Percentiles rank a stretch among this genome's conserved stretches.
These are phyloP conservation scores for Brassicogethes aeneus DNA, from an alignment of 2,888 invertebrate genomes.

Conservation along the genomic window DNA sequence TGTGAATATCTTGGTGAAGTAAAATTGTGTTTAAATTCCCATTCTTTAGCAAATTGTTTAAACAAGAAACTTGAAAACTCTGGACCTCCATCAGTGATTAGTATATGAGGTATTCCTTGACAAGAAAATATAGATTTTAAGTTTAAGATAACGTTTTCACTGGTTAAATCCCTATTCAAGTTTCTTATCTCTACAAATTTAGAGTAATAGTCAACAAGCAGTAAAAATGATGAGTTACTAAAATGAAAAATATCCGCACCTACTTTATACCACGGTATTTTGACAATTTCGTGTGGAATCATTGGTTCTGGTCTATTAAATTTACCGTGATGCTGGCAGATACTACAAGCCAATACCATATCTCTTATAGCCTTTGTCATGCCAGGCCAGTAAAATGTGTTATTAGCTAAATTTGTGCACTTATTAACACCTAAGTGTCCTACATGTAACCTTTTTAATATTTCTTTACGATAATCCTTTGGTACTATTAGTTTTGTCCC, in stretches of 20 bases:
- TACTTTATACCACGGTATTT: conserved; percentile 7
- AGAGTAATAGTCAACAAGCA: conserved; percentile 7
- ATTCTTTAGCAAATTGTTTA: conserved; percentile 7
- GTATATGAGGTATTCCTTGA: conserved; percentile 7
- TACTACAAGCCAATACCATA: conserved; percentile 5
- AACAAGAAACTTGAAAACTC: conserved; percentile 4
- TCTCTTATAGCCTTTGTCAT: conserved; percentile 9
- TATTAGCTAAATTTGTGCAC: neutral
- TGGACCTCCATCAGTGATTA: conserved; percentile 8
- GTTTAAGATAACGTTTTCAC: conserved; percentile 2
- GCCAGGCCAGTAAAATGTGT: conserved; percentile 6
- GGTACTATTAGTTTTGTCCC: too few species aligned
- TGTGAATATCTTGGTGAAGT: conserved; percentile 5
- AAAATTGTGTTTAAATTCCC: conserved; percentile 7
- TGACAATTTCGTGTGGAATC: conserved; percentile 7
- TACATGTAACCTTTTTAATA: conserved; percentile 3
- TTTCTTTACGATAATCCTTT: conserved; percentile 1
- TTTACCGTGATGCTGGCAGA: conserved; percentile 5
- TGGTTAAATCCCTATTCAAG: conserved; percentile 2
- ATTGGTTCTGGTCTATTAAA: conserved; percentile 6
- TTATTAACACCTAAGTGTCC: conserved; percentile 7
- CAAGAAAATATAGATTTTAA: conserved; percentile 8
- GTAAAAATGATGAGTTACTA: conserved; percentile 3
- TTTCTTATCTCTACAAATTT: conserved; percentile 3
- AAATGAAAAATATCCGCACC: conserved; percentile 9